phyloP scores from a whole-genome alignment of 2,113 vertebrate species.

The Prunella fulvescens region DNA sequence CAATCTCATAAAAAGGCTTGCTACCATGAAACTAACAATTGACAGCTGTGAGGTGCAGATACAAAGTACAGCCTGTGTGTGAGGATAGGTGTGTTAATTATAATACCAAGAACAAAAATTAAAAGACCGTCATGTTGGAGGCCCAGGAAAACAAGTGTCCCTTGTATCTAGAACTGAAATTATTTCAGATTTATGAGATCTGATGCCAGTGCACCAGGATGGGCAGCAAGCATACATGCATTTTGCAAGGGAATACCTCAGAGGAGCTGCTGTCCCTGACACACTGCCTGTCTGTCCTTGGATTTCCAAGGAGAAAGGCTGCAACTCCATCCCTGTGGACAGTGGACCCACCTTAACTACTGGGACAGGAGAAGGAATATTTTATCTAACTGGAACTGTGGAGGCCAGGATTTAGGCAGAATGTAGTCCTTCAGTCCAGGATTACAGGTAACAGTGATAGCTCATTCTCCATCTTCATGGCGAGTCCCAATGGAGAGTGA shows the following conservation, averaged over 20 bases:
- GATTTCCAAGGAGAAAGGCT: not conserved
- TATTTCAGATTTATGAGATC: not conserved
- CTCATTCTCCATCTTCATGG: not conserved
- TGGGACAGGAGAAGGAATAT: not conserved
- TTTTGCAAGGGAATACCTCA: not conserved
- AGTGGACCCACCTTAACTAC: not conserved
- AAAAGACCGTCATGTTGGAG: not conserved
- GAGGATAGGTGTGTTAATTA: not conserved
- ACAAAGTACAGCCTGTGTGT: not conserved
- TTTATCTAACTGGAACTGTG: not conserved
- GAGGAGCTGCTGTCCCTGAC: not conserved
- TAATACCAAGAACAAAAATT: not conserved
- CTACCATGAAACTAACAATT: not conserved
- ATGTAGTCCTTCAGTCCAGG: not conserved
- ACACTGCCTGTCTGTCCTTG: rapidly evolving
- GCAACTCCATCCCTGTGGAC: rapidly evolving
- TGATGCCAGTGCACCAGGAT: not conserved
- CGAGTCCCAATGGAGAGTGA: not conserved
- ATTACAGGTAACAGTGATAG: not conserved
- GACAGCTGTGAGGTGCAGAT: not conserved
- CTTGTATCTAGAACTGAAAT: not conserved
- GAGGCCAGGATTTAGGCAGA: not conserved
- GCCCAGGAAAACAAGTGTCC: not conserved
- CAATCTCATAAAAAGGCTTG: not conserved
- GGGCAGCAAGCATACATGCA: not conserved